Conservation (phyloP, 2,797 vertebrate species). For the Natrix natrix region DNA sequence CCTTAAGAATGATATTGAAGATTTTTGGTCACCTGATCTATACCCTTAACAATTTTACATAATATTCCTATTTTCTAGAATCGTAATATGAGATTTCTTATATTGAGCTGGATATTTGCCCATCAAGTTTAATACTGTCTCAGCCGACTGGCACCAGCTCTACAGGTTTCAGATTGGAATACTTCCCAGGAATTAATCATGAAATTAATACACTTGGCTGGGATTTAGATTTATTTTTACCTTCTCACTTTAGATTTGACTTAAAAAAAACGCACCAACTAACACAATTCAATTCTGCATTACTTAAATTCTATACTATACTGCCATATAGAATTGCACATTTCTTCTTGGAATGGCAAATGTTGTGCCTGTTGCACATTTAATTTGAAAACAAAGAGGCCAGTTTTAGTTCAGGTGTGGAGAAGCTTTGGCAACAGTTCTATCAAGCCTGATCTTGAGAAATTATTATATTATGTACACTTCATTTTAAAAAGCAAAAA, state of each 20-base stretch:
- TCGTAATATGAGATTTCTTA: background rate
- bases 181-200: background rate
- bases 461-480: background rate
- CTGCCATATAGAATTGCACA: background rate
- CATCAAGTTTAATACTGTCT: background rate
- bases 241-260: background rate
- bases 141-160: background rate
- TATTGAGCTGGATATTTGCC: background rate
- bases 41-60: background rate
- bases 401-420: background rate
- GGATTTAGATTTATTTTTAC: background rate
- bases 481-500: background rate
- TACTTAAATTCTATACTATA: background rate
- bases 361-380: background rate
- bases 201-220: background rate
- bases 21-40: background rate
- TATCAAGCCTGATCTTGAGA: background rate
- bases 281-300: background rate
- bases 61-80: background rate
- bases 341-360: background rate
- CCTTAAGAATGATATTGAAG: background rate
- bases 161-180: background rate
- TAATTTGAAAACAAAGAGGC: background rate
- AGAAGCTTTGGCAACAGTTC: background rate
- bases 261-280: background rate